Conservation (phyloP, 2,888 invertebrate genomes). For the Leptogaster cylindrica region DNA sequence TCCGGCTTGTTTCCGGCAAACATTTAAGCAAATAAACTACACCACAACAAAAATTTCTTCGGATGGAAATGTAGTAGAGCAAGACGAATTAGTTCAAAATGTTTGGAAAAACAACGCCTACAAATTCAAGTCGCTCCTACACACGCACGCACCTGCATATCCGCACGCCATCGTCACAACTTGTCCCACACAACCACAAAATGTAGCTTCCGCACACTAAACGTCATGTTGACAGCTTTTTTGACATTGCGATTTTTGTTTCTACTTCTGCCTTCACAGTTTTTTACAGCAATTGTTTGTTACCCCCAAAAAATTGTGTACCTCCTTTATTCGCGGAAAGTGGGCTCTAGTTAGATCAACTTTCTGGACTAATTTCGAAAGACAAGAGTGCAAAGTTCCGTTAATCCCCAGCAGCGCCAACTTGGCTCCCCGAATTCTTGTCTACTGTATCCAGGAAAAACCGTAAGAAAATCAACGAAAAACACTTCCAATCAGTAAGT, state of each 20-base stretch:
- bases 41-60: neutral
- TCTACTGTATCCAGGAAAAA: too few relatives aligned
- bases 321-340: too few relatives aligned
- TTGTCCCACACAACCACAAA: neutral
- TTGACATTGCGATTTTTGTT: slow-evolving; percentile 33
- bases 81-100: slow-evolving; percentile 2
- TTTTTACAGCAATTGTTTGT: slow-evolving; percentile 25
- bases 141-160: slow-evolving; percentile 3
- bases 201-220: neutral
- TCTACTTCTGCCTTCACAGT: slow-evolving; percentile 9
- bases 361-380: neutral
- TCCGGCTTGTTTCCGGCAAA: neutral
- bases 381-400: neutral
- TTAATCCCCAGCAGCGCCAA: neutral
- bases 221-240: slow-evolving; percentile 18
- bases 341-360: neutral
- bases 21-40: neutral
- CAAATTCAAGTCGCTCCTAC: neutral
- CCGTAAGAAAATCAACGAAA: too few relatives aligned
- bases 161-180: neutral
- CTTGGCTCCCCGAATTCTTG: neutral
- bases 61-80: slow-evolving; percentile 7
- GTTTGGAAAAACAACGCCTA: slow-evolving; percentile 25
- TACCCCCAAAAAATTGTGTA: too few relatives aligned
- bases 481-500: too few relatives aligned